Evolutionary conservation across 1,140 invertebrate species (phyloP).

Genomic region (Apis cerana): DNA sequence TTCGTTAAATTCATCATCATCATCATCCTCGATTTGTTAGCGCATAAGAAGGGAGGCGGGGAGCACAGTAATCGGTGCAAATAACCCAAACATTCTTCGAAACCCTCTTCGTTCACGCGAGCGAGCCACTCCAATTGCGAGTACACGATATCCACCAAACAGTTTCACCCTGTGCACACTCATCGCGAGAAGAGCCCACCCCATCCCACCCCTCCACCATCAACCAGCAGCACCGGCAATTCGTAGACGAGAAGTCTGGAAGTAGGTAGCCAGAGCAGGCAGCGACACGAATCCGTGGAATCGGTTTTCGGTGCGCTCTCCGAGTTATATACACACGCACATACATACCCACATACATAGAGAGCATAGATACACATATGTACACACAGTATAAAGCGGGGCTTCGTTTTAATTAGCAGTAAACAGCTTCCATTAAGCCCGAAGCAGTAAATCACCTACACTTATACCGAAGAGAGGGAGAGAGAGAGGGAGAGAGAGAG

Average conservation of each 20-base stretch:
- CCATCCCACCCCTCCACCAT: neutral
- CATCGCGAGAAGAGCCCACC: neutral
- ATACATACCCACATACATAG: too few relatives aligned
- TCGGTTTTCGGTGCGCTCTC: conserved; percentile 60
- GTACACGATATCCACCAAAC: neutral
- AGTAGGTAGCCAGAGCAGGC: neutral
- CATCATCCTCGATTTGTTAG: too few relatives aligned
- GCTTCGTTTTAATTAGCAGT: conserved; percentile 79
- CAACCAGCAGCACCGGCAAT: neutral
- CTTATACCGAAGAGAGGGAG: conserved; percentile 57
- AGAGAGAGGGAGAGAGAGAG: neutral
- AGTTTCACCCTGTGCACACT: neutral
- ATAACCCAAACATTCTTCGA: neutral
- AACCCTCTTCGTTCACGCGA: neutral
- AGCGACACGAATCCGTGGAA: conserved; percentile 59
- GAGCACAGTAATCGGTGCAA: too few relatives aligned
- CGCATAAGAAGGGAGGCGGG: too few relatives aligned
- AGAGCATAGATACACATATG: neutral
- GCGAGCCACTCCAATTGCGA: conserved; percentile 1
- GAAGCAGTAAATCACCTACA: conserved; percentile 76
- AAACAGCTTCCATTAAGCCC: conserved; percentile 78
- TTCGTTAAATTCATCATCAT: too few relatives aligned
- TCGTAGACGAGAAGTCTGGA: conserved; percentile 4
- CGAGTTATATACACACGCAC: neutral
- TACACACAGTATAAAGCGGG: conserved; percentile 71